phyloP scores from a whole-genome alignment of 2,888 invertebrate species.

The Ethmia dodecea region DNA sequence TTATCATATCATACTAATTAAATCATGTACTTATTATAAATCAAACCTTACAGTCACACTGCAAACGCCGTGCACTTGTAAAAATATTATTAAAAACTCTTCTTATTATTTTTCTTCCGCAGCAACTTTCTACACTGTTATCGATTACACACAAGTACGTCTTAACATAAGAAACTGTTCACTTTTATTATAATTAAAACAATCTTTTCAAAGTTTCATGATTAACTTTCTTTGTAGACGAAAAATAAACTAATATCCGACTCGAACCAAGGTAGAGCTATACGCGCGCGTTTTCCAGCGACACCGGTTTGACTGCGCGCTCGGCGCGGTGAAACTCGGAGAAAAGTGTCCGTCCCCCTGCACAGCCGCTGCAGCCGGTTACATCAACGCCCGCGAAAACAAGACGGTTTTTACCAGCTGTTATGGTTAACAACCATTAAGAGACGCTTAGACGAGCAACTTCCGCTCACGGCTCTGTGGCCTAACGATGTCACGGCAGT shows the following conservation, averaged over 20 bases:
- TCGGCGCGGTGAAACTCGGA: constrained; percentile 57
- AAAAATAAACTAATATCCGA: neutral
- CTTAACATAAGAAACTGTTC: neutral
- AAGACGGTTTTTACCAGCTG: too few species aligned
- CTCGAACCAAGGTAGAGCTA: too few species aligned
- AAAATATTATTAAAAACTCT: constrained; percentile 30
- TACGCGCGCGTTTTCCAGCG: constrained; percentile 50
- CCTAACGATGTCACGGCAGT: too few species aligned
- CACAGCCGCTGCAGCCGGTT: constrained; percentile 45
- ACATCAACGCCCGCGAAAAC: constrained; percentile 53
- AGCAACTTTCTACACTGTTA: constrained; percentile 41
- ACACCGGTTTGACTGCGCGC: constrained; percentile 47
- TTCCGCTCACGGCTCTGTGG: too few species aligned
- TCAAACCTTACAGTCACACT: constrained; percentile 60
- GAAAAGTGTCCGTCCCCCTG: constrained; percentile 62
- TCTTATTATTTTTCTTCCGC: constrained; percentile 41
- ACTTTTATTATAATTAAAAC: neutral
- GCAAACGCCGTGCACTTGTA: constrained; percentile 37
- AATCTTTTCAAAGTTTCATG: too few species aligned
- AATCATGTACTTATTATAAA: too few species aligned
- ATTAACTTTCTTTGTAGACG: neutral
- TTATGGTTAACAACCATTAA: too few species aligned
- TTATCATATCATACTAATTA: too few species aligned
- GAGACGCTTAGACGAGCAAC: too few species aligned
- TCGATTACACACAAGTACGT: constrained; percentile 6